Base-by-base conservation (phyloP, 2,113 vertebrate species). In the Pterocles orientalis region DNA sequence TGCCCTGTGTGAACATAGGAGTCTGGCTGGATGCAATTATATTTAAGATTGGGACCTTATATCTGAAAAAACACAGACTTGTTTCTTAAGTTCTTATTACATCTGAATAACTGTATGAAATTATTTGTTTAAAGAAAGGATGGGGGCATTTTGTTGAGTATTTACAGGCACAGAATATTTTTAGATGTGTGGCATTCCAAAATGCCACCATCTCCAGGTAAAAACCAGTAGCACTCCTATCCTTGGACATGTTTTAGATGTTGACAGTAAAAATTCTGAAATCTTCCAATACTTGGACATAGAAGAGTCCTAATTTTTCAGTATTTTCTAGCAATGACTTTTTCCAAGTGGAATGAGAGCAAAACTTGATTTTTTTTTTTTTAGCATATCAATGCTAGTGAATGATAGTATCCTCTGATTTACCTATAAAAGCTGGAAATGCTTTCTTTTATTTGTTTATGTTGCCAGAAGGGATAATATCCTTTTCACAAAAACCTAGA, bases 41-140 rank as follows among this genome's bases (percentile, higher is more conserved):
- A 39, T 60, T 71, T 71, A 53, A 53, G 48, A 92, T 48, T 80
- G 54, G 47, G 60, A 75, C 48, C 33, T 92, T 95, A 64, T 65
- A 86, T 82, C 88, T 96, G 80, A 89, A 90, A 91, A 41, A 76
- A 75, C 0, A 3, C 29, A 82, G 61, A 70, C 57, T 78, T 70
- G 16, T 87, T 88, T 93, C 73, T 92, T 95, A 95, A 96, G 39
- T 90, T 97, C 82, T 95, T 93, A 43, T 94, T 79, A 69, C 24
- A 91, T 86, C 53, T 90, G 60, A 29, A 56, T 82, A 88, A 57
- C 21, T 72, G 11, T 64, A 24, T 64, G 60, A 81, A 86, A 79
- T 78, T 21, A 4, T 64, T 84, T 76, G 53, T 89, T 73, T 82
- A 78, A 81, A 45, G 41, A 78, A 81, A 78, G 51, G 48, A 73